Evolutionary conservation across 2,888 invertebrate genomes (phyloP), one percentile per base, ranked within the genome.

Genomic region (Mycalesis mineus): DNA sequence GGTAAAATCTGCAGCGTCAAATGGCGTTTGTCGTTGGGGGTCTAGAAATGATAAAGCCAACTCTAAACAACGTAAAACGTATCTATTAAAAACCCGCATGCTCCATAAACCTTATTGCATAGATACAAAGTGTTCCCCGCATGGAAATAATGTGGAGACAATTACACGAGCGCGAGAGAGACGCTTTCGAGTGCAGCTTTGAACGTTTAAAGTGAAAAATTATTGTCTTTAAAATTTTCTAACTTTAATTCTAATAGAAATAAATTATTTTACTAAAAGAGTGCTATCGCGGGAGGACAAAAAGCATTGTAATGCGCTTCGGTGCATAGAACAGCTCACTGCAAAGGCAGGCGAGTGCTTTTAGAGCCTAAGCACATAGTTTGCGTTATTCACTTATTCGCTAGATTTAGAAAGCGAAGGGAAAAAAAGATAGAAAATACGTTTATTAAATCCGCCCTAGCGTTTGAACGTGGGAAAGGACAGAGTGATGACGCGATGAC

Each of bases 181-280:
- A 52, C 41, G 52, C 15, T 33, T 31, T 33, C 31, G 17, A 52
- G 52, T 33, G 33, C 9, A 42, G 44, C 53, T 45, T 44, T 53
- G 44, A 44, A 45, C 53, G 44, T 44, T 37, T 52, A 22, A 45
- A 53, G 53, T 53, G 53, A 45, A 53, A 44, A 36, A 44, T 53
- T 45, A 53, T 44, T 44, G 44, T 53, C 22, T 53, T 45, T 53
- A 44, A 53, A 44, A 45, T 36, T 53, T 47, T 45, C 36, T 53
- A 53, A 53, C 44, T 53, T 53, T 53, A 44, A 42, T 53, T 44
- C 28, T 53, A 53, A 53, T 53, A 52, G 52, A 52, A 52, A 52
- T 52, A 53, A 44, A 53, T 45, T 53, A 53, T 53, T 53, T 28
- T 53, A 13, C 53, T 44, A 28, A 22, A 44, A 15, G 36, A 53